phyloP scores from a whole-genome alignment of 2,888 invertebrate species.

The Philereme vetulata region DNA sequence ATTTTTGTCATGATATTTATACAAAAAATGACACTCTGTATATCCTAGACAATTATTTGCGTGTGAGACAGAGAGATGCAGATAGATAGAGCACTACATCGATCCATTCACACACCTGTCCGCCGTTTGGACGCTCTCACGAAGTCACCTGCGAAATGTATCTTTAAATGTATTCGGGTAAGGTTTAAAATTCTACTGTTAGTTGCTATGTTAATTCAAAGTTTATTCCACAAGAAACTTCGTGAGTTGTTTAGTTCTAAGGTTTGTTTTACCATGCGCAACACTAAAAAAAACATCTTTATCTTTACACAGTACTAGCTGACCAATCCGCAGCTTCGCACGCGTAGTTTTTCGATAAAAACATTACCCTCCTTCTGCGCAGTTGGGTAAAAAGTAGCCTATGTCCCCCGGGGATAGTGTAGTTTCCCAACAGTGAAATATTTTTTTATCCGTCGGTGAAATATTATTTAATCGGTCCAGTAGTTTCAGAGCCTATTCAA shows the following conservation, averaged over 20 bases:
- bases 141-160: constrained; percentile 82
- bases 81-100: constrained; percentile 79
- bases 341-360: no score
- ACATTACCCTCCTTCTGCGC: no score
- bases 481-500: no score
- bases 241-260: constrained; percentile 69
- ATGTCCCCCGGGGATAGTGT: no score
- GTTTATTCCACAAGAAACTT: constrained; percentile 72
- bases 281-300: constrained; percentile 1
- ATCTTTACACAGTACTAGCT: no score
- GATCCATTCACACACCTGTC: constrained; percentile 79
- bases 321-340: no score
- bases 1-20: background rate
- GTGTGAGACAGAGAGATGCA: constrained; percentile 78
- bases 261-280: constrained; percentile 51
- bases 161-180: constrained; percentile 57
- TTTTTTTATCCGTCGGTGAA: no score
- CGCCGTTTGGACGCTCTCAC: constrained; percentile 74
- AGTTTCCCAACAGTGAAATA: no score
- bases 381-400: no score
- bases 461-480: no score
- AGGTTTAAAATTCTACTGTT: constrained; percentile 50
- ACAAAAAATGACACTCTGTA: constrained; percentile 13
- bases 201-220: constrained; percentile 60
- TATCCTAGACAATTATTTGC: constrained; percentile 51